Evolutionary conservation across 2,113 vertebrate genomes (phyloP).

Genomic region (Hippocampus zosterae): DNA sequence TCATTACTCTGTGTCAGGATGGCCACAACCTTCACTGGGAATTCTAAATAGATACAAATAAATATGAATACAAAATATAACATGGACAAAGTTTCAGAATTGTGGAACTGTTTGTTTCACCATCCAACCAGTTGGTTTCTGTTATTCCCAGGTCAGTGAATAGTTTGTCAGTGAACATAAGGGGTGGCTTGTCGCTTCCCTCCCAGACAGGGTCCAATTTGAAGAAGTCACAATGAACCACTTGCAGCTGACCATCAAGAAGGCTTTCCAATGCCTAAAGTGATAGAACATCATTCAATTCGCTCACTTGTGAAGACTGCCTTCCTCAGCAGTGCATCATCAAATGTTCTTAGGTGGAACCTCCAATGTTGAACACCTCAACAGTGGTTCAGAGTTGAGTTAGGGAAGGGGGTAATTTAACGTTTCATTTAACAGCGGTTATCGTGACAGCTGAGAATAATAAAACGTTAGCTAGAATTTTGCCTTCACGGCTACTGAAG

Average conservation of each 20-base stretch:
- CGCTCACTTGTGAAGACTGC: background rate
- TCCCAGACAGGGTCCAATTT: constrained; percentile 75
- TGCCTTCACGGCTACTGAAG: no score
- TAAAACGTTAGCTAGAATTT: no score
- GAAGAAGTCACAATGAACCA: constrained; percentile 86
- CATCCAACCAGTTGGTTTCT: constrained; percentile 77
- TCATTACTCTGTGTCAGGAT: constrained; percentile 75
- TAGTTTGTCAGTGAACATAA: constrained; percentile 73
- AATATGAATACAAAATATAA: background rate
- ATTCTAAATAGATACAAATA: constrained; percentile 64
- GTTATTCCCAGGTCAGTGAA: constrained; percentile 81
- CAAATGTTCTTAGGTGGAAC: no score
- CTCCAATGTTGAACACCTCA: no score
- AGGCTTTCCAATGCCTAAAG: constrained; percentile 74
- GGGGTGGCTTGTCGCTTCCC: constrained; percentile 66
- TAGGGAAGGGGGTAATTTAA: no score
- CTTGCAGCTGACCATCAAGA: constrained; percentile 76
- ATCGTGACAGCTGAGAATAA: no score
- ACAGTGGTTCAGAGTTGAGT: no score
- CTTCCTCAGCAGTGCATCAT: background rate
- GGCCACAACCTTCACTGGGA: constrained; percentile 84
- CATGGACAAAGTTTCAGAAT: background rate
- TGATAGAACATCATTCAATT: background rate
- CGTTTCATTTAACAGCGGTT: no score
- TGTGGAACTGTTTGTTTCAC: constrained; percentile 39